These are phyloP conservation scores for Acanthornis magna DNA, from an alignment of 2,797 vertebrate species.

Conservation along the genomic window DNA sequence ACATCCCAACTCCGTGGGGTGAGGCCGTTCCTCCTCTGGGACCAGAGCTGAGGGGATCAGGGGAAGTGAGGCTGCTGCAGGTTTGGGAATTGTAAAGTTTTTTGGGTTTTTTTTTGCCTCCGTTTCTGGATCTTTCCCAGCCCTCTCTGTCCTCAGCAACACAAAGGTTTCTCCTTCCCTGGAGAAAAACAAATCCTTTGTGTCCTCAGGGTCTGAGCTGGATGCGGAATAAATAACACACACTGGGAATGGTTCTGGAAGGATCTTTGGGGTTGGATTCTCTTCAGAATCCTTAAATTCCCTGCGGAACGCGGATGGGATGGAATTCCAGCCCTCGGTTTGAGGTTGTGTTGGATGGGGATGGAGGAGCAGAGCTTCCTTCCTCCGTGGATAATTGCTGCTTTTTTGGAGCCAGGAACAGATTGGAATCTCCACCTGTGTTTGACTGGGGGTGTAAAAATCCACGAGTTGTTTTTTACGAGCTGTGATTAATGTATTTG, in stretches of 20 bases:
- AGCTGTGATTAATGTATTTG: background rate
- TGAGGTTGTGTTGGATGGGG: background rate
- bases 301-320: background rate
- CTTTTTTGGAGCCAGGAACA: background rate
- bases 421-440: background rate
- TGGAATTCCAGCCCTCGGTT: background rate
- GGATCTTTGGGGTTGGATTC: background rate
- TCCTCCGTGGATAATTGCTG: background rate
- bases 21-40: background rate
- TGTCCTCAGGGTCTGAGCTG: background rate
- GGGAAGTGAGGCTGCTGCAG: accelerated
- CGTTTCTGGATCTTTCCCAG: background rate
- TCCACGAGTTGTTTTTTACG: background rate
- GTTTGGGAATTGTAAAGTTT: background rate
- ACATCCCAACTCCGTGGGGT: accelerated
- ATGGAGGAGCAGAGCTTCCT: background rate
- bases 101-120: background rate
- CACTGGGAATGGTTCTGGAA: background rate
- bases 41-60: background rate
- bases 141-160: background rate
- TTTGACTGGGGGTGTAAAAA: background rate
- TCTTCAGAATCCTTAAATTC: background rate
- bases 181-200: background rate
- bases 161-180: background rate
- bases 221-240: accelerated